Conservation (phyloP, 2,888 invertebrate genomes). For the Chirona hameri region DNA sequence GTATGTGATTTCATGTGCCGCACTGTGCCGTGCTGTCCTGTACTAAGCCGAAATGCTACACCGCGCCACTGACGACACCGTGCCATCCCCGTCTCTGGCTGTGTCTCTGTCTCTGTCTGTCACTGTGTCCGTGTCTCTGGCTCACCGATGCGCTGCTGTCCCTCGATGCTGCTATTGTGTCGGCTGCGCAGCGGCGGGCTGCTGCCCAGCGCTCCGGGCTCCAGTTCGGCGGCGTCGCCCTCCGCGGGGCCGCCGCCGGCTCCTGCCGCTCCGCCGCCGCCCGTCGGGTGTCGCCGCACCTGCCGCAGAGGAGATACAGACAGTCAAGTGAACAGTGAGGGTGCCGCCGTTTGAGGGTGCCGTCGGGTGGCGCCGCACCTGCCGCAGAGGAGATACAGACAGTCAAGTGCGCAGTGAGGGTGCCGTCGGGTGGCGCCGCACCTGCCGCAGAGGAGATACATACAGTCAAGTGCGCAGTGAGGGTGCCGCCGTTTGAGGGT, state of each 20-base stretch:
- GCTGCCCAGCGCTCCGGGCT: background rate
- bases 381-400: background rate
- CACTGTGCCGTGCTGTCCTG: no score
- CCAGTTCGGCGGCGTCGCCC: background rate
- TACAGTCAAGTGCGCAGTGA: no score
- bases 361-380: background rate
- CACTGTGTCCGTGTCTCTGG: no score
- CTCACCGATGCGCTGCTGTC: background rate
- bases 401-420: no score
- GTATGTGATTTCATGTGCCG: no score
- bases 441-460: background rate
- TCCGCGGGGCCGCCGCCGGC: background rate
- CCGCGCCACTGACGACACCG: no score
- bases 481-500: no score
- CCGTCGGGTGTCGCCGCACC: background rate
- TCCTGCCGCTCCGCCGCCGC: background rate
- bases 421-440: background rate
- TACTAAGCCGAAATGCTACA: no score
- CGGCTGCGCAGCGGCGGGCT: slow-evolving; percentile 13
- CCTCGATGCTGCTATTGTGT: slow-evolving; percentile 31
- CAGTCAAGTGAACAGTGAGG: no score
- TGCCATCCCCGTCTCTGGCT: no score
- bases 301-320: background rate
- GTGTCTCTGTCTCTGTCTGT: no score
- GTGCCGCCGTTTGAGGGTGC: background rate